These are phyloP conservation scores for Drosophila micromelanica DNA, from an alignment of 1,140 invertebrate genomes.

Conservation along the genomic window DNA sequence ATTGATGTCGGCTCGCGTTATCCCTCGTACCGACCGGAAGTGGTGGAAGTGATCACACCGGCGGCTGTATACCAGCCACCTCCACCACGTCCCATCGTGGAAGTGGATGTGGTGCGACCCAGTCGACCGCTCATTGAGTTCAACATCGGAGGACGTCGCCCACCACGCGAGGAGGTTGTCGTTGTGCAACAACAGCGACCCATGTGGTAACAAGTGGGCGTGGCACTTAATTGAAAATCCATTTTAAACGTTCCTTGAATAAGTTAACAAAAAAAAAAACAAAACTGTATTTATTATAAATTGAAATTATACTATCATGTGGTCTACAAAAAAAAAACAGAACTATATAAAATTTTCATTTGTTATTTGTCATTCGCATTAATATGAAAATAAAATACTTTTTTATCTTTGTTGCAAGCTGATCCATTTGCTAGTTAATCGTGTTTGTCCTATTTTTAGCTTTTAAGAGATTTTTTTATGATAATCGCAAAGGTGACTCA, in stretches of 20 bases:
- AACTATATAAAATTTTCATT: conserved; percentile 44
- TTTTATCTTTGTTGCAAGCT: conserved; percentile 29
- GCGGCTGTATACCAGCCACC: conserved; percentile 68
- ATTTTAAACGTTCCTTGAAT: conserved; percentile 25
- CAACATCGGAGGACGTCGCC: conserved; percentile 66
- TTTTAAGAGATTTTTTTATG: conserved; percentile 3
- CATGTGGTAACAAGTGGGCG: conserved; percentile 47
- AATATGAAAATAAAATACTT: conserved; percentile 64
- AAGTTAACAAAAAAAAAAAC: conserved; percentile 9
- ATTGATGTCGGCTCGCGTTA: conserved; percentile 62
- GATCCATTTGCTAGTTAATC: not conserved
- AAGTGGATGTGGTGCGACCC: conserved; percentile 68
- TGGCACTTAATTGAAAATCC: conserved; percentile 25
- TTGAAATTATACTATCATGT: conserved; percentile 43
- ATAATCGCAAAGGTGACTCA: conserved; percentile 18
- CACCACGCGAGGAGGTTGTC: conserved; percentile 63
- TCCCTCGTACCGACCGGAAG: conserved; percentile 40
- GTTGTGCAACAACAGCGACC: conserved; percentile 65
- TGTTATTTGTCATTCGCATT: conserved; percentile 56
- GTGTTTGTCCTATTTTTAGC: conserved; percentile 2
- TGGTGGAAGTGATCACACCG: conserved; percentile 62
- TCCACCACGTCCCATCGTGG: conserved; percentile 57
- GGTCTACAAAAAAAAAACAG: conserved; percentile 8
- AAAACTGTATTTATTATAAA: conserved; percentile 34
- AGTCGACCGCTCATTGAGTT: conserved; percentile 66